phyloP scores from a whole-genome alignment of 2,113 vertebrate genomes.

The Corvus cornix region DNA sequence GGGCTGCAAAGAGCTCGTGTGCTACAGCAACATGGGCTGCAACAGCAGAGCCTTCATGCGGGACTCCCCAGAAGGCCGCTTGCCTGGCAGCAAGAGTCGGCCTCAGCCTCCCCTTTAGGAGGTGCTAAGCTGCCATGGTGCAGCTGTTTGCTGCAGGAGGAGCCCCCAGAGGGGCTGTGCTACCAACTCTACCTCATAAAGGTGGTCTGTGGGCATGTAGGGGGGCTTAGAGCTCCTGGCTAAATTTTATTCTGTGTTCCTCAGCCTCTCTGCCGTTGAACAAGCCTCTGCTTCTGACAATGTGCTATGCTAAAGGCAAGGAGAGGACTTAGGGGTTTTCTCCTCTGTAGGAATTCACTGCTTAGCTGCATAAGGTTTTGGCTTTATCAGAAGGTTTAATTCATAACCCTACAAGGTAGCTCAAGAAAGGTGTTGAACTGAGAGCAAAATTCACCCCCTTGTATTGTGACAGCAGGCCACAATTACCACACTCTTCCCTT shows the following conservation, averaged over 20 bases:
- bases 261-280: background rate
- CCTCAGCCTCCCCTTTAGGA: background rate
- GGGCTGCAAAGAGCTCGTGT: accelerated
- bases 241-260: accelerated
- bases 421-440: background rate
- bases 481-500: background rate
- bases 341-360: background rate
- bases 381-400: background rate
- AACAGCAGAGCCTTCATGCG: accelerated
- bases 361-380: background rate
- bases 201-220: background rate
- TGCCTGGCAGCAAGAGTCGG: background rate
- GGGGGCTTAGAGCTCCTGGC: background rate
- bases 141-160: background rate
- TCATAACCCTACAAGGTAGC: background rate
- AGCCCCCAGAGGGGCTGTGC: background rate
- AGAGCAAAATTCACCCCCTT: background rate
- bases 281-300: background rate
- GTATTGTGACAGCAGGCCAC: background rate
- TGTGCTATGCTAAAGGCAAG: background rate
- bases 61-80: background rate
- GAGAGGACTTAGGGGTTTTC: background rate
- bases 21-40: accelerated
- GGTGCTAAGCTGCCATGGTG: background rate
- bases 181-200: background rate